phyloP scores from a whole-genome alignment of 2,888 invertebrate genomes.

The Lacanobia wlatinum region DNA sequence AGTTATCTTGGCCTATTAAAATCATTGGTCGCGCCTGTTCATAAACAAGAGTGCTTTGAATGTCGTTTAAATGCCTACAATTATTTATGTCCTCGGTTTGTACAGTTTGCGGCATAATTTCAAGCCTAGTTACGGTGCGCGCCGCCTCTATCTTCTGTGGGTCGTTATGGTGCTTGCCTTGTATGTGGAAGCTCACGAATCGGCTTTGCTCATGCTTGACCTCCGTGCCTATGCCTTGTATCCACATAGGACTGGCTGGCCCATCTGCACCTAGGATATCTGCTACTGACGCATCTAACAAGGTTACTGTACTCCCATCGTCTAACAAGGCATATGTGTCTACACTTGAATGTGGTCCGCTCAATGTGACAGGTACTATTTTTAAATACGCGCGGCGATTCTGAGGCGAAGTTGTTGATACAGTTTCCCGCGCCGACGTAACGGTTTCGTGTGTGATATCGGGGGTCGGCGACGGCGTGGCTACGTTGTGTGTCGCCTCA shows the following conservation, averaged over 20 bases:
- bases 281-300: background rate
- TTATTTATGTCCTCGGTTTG: background rate
- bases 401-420: background rate
- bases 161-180: background rate
- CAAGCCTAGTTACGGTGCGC: slow-evolving; percentile 1
- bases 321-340: slow-evolving; percentile 2
- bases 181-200: background rate
- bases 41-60: background rate
- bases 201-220: slow-evolving; percentile 3
- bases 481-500: background rate
- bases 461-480: too few relatives aligned
- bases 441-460: too few relatives aligned
- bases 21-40: slow-evolving; percentile 2
- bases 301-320: slow-evolving; percentile 2
- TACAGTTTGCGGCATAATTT: too few relatives aligned
- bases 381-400: slow-evolving; percentile 2
- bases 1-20: slow-evolving; percentile 6
- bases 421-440: background rate
- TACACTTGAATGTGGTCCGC: background rate
- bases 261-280: slow-evolving; percentile 1
- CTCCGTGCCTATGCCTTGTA: background rate
- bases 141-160: background rate
- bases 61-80: background rate
- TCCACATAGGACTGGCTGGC: background rate
- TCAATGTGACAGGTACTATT: background rate